phyloP scores from a whole-genome alignment of 2,888 invertebrate species.

The Aporophyla nigra region DNA sequence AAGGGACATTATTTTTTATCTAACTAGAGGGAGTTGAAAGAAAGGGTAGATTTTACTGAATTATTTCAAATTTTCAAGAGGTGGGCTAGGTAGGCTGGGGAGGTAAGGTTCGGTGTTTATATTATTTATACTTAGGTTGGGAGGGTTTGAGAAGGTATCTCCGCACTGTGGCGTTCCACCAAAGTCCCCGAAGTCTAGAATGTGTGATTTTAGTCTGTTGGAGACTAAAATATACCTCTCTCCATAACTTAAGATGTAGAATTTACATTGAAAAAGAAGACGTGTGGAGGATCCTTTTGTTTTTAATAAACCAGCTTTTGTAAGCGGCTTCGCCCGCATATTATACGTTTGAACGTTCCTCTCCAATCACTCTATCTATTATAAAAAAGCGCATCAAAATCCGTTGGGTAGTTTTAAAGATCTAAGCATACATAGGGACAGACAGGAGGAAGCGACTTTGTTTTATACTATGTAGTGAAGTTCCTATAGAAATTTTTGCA shows the following conservation, averaged over 20 bases:
- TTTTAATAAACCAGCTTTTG: background rate
- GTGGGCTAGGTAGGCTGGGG: background rate
- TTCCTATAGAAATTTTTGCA: background rate
- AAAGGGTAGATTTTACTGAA: constrained; percentile 52
- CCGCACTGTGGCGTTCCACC: background rate
- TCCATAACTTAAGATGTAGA: background rate
- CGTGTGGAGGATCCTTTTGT: background rate
- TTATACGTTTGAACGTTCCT: no score
- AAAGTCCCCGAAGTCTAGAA: background rate
- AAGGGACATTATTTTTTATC: constrained; percentile 58
- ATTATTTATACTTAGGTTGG: constrained; percentile 7
- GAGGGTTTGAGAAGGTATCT: background rate
- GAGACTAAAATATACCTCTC: background rate
- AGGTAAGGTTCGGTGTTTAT: constrained; percentile 1
- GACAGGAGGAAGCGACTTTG: no score
- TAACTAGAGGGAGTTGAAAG: constrained; percentile 39
- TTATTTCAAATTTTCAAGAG: constrained; percentile 46
- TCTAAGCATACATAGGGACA: no score
- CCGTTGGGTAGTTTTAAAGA: no score
- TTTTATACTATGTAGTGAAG: no score
- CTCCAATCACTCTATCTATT: no score
- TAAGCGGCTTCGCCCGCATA: no score
- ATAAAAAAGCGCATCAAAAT: no score
- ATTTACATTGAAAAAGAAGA: background rate
- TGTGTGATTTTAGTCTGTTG: background rate